Conservation (phyloP, 1,140 invertebrate species). For the Berghia stephanieae region DNA sequence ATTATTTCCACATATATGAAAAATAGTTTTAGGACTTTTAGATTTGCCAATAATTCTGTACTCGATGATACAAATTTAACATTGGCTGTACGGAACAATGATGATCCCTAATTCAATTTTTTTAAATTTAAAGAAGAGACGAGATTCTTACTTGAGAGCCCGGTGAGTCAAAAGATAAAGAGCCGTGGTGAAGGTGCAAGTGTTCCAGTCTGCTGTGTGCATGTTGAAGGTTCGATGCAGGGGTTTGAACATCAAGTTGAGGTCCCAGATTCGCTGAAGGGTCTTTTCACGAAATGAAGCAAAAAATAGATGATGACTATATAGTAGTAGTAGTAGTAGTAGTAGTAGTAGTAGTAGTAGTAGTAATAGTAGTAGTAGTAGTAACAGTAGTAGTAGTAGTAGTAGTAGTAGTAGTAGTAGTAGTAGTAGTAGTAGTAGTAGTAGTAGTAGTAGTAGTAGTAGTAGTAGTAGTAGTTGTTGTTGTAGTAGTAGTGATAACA, state of each 20-base stretch:
- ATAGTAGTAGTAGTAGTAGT: background rate
- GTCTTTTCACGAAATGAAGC: constrained; percentile 36
- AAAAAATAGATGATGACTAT: background rate
- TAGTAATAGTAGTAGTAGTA: no score
- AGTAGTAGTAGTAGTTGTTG: no score
- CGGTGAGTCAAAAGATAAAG: constrained; percentile 42
- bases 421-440: no score
- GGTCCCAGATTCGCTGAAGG: constrained; percentile 47
- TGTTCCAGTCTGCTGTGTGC: constrained; percentile 61
- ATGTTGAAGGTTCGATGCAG: constrained; percentile 56
- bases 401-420: no score
- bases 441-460: no score
- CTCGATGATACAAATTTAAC: background rate
- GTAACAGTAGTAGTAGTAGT: background rate
- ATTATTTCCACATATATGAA: background rate
- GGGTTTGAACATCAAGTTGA: constrained; percentile 46
- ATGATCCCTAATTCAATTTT: background rate
- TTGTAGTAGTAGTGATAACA: no score
- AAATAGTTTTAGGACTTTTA: background rate
- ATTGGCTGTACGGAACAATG: background rate
- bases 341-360: background rate
- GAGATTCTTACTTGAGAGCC: constrained; percentile 45
- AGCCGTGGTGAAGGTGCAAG: constrained; percentile 45
- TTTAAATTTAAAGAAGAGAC: background rate
- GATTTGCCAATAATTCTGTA: background rate